phyloP scores from a whole-genome alignment of 2,113 vertebrate species.

The Forbesichthys agassizii region DNA sequence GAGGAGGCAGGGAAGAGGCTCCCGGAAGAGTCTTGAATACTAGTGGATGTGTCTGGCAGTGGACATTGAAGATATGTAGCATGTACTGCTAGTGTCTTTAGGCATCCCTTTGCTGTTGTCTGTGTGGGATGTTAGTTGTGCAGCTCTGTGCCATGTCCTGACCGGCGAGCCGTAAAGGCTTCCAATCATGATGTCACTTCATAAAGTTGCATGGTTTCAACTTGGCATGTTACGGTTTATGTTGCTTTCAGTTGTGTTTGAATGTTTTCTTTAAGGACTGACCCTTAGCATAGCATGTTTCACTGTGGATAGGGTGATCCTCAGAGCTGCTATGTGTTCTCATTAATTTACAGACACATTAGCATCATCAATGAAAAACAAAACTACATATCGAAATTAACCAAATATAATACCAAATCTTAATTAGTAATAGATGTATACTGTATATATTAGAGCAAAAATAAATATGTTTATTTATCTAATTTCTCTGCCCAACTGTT shows the following conservation, averaged over 20 bases:
- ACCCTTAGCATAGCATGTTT: slow-evolving; percentile 53
- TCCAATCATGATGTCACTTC: slow-evolving; percentile 49
- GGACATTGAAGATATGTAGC: slow-evolving; percentile 77
- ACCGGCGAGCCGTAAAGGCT: slow-evolving; percentile 6
- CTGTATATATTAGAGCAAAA: slow-evolving; percentile 3
- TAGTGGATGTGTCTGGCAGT: slow-evolving; percentile 2
- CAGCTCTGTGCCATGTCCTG: slow-evolving; percentile 39
- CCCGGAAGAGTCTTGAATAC: slow-evolving; percentile 10
- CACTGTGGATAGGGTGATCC: slow-evolving; percentile 31
- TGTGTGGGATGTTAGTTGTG: slow-evolving; percentile 54
- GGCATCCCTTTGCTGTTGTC: slow-evolving; percentile 55
- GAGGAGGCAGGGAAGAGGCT: slow-evolving; percentile 29
- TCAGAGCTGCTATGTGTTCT: slow-evolving; percentile 53
- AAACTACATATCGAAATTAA: neutral
- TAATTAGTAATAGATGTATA: slow-evolving; percentile 9
- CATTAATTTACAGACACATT: neutral
- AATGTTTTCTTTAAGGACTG: slow-evolving; percentile 26
- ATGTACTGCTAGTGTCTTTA: slow-evolving; percentile 71
- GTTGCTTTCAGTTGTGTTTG: slow-evolving; percentile 32
- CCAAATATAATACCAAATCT: slow-evolving; percentile 10
- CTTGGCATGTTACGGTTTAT: slow-evolving; percentile 51
- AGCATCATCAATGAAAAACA: slow-evolving; percentile 8
- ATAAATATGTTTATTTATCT: slow-evolving; percentile 11
- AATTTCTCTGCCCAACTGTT: neutral
- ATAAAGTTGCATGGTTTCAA: slow-evolving; percentile 69